Base-by-base conservation (phyloP, 2,797 vertebrate genomes). In the Megaceryle alcyon region DNA sequence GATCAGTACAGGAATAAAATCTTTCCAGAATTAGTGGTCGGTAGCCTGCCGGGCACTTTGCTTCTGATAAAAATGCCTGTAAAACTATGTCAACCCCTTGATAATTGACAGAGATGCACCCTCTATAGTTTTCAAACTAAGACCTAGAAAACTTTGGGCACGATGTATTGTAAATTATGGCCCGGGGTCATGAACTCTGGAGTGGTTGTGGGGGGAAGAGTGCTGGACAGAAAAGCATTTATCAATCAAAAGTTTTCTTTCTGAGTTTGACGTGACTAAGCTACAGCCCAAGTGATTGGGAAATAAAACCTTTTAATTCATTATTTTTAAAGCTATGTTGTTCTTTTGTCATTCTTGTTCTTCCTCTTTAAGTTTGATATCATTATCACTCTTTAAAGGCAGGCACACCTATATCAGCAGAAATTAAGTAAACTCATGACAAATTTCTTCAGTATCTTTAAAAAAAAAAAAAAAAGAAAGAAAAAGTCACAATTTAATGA, bases 241-340 rank as follows among this genome's bases (percentile, higher is more conserved):
- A 99, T 99, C 98, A 98, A 98, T 98, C 98, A 98, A 97, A 97
- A 98, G 98, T 98, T 97, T 98, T 98, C 98, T 98, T 98, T 98
- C 96, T 97, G 97, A 98, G 96, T 98, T 96, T 98, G 98, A 98
- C 95, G 95, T 97, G 98, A 98, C 97, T 98, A 98, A 98, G 97
- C 98, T 98, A 98, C 97, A 97, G 97, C 97, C 97, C 98, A 98
- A 98, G 98, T 96, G 97, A 98, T 97, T 98, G 98, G 97, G 85
- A 97, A 97, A 97, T 97, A 92, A 88, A 91, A 91, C 91, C 94
- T 97, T 98, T 98, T 98, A 98, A 98, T 98, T 98, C 97, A 97
- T 98, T 98, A 97, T 98, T 98, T 98, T 98, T 96, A 98, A 96
- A 97, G 95, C 97, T 94, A 82, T 96, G 64, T 76, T 97, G 94